Evolutionary conservation across 2,888 invertebrate species (phyloP).

Genomic region (Archips crataeganus): DNA sequence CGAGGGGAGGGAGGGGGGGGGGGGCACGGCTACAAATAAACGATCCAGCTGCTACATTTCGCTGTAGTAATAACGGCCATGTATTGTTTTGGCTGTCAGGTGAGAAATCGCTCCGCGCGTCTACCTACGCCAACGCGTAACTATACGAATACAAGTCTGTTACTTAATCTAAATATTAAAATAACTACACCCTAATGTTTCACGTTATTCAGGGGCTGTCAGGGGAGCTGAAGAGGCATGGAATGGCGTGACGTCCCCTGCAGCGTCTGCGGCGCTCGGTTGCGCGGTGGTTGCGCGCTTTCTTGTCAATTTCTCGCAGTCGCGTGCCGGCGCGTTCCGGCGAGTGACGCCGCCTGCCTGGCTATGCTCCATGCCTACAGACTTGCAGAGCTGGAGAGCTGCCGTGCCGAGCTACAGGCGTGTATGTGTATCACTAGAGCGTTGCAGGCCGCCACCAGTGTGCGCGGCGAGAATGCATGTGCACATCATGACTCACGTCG

Average conservation of each 20-base stretch:
- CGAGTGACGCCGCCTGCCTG: neutral
- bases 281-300: constrained; percentile 26
- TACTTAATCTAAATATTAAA: too few species aligned
- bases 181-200: neutral
- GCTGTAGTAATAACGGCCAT: neutral
- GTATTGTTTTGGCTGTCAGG: neutral
- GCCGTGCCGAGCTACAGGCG: neutral
- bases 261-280: neutral
- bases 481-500: neutral
- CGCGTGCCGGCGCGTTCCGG: constrained; percentile 24
- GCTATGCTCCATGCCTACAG: too few species aligned
- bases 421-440: too few species aligned
- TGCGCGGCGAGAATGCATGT: neutral
- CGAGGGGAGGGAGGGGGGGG: neutral
- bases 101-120: neutral
- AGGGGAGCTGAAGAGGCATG: neutral
- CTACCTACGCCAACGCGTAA: too few species aligned
- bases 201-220: too few species aligned
- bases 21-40: constrained; percentile 9
- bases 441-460: neutral
- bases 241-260: constrained; percentile 4
- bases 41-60: constrained; percentile 6
- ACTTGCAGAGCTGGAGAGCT: neutral
- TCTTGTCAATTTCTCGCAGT: constrained; percentile 28
- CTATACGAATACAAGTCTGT: too few species aligned